These are phyloP conservation scores for Caracal caracal DNA, from an alignment of 2,113 vertebrate species.

Conservation along the genomic window DNA sequence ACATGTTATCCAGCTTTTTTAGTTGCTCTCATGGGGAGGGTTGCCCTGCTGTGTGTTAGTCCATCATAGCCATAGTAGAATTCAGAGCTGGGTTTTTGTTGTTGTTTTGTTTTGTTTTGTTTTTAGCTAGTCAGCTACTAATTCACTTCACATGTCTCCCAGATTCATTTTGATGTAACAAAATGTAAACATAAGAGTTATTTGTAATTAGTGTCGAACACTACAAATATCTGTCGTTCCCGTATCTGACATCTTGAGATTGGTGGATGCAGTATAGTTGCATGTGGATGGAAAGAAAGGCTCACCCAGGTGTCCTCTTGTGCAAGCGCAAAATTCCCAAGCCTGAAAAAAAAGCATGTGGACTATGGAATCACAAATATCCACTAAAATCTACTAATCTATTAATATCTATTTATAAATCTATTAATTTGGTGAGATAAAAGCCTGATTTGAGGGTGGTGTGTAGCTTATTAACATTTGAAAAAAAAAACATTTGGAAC, in stretches of 20 bases:
- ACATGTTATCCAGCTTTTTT: not conserved
- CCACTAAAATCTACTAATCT: not conserved
- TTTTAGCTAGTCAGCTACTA: not conserved
- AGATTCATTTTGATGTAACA: not conserved
- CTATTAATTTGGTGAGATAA: not conserved
- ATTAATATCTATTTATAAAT: not conserved
- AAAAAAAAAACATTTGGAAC: not conserved
- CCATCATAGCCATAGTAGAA: not conserved
- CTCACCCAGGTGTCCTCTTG: not conserved
- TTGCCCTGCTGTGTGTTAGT: not conserved
- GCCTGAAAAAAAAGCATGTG: not conserved
- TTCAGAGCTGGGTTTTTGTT: not conserved
- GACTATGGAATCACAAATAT: not conserved
- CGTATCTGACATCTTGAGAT: not conserved
- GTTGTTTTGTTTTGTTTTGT: too few species aligned
- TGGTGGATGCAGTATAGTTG: too few species aligned
- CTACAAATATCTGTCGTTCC: not conserved
- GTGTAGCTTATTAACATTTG: not conserved
- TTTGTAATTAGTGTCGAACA: not conserved
- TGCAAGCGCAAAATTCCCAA: not conserved
- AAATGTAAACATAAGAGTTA: not conserved
- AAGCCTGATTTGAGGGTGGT: not conserved
- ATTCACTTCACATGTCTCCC: too few species aligned
- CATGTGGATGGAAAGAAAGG: not conserved
- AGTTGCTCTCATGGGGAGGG: not conserved